Base-by-base conservation (phyloP, 2,113 vertebrate species). In the Prionailurus bengalensis region DNA sequence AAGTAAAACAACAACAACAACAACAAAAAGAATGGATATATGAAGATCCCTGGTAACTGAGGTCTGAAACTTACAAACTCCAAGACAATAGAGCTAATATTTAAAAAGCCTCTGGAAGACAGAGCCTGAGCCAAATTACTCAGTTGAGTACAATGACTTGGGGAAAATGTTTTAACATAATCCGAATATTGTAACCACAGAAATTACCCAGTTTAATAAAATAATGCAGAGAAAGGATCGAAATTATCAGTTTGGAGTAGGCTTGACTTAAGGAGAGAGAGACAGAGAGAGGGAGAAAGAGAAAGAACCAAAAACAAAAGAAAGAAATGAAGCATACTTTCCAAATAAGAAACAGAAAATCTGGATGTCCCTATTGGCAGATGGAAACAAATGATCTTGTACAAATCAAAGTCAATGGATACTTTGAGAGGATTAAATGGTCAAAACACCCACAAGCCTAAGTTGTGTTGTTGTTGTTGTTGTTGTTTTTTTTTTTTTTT, bases 351-450 rank as follows among this genome's bases (percentile, higher is more conserved):
- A 31, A 79, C 58, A 61, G 61, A 58, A 7, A n/a, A 8, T 11
- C 10, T 80, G 6, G 4, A 85, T 74, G 80, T 51, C 63, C 12
- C 51, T 53, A 61, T 1, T 11, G 11, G n/a, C 17, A 65, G 5
- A 63, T 15, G 42, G 4, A 83, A 80, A 16, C 4, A 33, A 39
- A 58, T 65, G 11, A 63, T 65, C 10, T 53, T 71, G 21, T 53
- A 45, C 31, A 94, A 87, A 25, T 81, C 7, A 51, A 82, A 70
- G 9, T 3, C 12, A 17, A 6, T 68, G 11, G 53, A 10, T 25
- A 83, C 39, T 87, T 93, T 83, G 51, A 95, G 15, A 94, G n/a
- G 29, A 80, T 42, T 55, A 45, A 27, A 55, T 61, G 73, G 45
- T 21, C 45, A 27, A 85, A 36, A 33, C 79, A 58, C 58, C 5